These are phyloP conservation scores for Heliconius himera DNA, from an alignment of 1,140 invertebrate genomes.

Conservation along the genomic window DNA sequence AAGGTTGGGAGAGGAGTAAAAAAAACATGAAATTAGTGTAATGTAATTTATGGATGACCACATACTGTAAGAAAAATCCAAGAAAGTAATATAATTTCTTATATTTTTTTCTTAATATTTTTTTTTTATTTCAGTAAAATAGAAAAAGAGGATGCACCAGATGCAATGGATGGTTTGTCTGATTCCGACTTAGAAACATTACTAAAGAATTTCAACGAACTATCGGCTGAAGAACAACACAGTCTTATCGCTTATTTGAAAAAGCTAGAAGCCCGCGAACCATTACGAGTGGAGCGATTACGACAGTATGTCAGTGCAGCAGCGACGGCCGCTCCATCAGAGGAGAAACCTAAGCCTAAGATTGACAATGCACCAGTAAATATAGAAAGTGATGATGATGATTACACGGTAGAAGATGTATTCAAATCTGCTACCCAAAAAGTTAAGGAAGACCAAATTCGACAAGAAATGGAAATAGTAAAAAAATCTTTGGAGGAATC, in stretches of 20 bases:
- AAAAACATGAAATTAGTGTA: too few relatives aligned
- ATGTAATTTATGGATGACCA: too few relatives aligned
- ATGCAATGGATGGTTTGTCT: conserved; percentile 87
- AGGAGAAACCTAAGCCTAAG: conserved; percentile 8
- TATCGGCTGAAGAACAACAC: conserved; percentile 89
- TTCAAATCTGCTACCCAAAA: conserved; percentile 71
- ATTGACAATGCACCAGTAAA: conserved; percentile 31
- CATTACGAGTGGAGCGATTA: conserved; percentile 86
- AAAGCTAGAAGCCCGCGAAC: conserved; percentile 87
- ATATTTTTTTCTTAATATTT: not conserved
- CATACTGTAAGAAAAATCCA: not conserved
- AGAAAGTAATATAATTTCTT: not conserved
- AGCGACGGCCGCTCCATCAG: conserved; percentile 35
- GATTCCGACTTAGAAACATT: conserved; percentile 89
- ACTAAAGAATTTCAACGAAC: conserved; percentile 88
- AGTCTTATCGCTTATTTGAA: conserved; percentile 89
- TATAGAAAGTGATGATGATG: conserved; percentile 70
- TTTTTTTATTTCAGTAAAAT: conserved; percentile 39
- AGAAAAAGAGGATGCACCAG: conserved; percentile 57
- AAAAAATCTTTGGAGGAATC: conserved; percentile 70
- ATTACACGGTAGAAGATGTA: conserved; percentile 73
- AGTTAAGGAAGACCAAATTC: conserved; percentile 72
- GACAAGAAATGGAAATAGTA: conserved; percentile 76
- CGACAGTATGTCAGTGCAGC: conserved; percentile 71
- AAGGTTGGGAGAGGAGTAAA: too few relatives aligned